These are phyloP conservation scores for Ptilonorhynchus violaceus DNA, from an alignment of 2,113 vertebrate species.

Conservation along the genomic window DNA sequence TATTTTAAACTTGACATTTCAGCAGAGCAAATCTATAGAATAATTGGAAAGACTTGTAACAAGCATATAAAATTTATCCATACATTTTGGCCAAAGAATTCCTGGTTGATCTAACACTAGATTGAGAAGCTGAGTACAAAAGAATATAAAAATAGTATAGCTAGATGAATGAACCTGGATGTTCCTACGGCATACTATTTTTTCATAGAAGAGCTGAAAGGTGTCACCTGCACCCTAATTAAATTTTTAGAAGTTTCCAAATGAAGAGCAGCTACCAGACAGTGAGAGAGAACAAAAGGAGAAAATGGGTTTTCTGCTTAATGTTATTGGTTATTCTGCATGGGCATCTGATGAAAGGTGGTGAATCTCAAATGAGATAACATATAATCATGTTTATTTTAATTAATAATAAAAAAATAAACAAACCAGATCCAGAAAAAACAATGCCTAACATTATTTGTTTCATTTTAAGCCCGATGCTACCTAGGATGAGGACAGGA, in stretches of 20 bases:
- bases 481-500: background rate
- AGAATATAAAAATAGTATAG: background rate
- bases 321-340: background rate
- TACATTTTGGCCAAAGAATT: background rate
- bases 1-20: slow-evolving; percentile 42
- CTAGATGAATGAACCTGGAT: background rate
- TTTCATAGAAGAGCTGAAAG: background rate
- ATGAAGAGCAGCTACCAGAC: background rate
- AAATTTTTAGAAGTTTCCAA: slow-evolving; percentile 28
- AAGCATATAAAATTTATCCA: background rate
- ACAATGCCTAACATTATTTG: background rate
- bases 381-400: background rate
- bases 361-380: background rate
- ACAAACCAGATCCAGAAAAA: background rate
- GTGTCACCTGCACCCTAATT: background rate
- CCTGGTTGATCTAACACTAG: background rate
- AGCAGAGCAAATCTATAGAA: background rate
- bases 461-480: background rate
- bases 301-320: background rate
- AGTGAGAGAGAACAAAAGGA: background rate
- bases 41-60: background rate
- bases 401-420: background rate
- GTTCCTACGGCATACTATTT: background rate
- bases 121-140: background rate
- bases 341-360: background rate